A percentile compares a stretch with the other conserved stretches of the same genome.
These are phyloP conservation scores for Catocala fraxini DNA, from an alignment of 2,888 invertebrate species.

Conservation along the genomic window DNA sequence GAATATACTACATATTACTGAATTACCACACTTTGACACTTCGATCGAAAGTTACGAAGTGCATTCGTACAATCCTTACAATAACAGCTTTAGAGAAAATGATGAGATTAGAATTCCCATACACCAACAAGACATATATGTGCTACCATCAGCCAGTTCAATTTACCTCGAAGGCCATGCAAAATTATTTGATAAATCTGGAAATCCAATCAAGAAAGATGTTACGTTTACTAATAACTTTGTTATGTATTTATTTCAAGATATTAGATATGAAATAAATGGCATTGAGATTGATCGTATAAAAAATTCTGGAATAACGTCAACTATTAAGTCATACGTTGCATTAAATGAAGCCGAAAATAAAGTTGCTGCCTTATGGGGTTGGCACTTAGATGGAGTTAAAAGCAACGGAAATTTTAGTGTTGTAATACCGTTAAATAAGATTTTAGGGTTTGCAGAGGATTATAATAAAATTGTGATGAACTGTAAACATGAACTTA, in stretches of 20 bases:
- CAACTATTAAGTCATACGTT: conserved; percentile 14
- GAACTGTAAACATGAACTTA: conserved; percentile 66
- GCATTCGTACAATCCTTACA: conserved; percentile 35
- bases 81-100: conserved; percentile 33
- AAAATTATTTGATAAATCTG: conserved; percentile 10
- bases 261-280: conserved; percentile 31
- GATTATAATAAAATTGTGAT: conserved; percentile 64
- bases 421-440: conserved; percentile 19
- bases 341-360: conserved; percentile 49
- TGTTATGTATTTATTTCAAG: conserved; percentile 28
- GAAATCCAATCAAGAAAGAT: conserved; percentile 12
- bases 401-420: conserved; percentile 45
- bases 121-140: conserved; percentile 24
- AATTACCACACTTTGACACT: conserved; percentile 24
- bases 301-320: conserved; percentile 21
- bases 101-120: conserved; percentile 35
- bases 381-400: conserved; percentile 39
- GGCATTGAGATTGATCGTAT: conserved; percentile 30
- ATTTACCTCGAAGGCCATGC: conserved; percentile 35
- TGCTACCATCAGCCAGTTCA: conserved; percentile 33
- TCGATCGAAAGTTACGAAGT: conserved; percentile 32
- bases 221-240: conserved; percentile 21
- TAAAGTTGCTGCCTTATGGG: conserved; percentile 44
- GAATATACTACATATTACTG: conserved; percentile 28
- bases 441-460: conserved; percentile 39